Percentiles rank a stretch among this genome's conserved stretches.
Conservation (phyloP, 2,113 vertebrate genomes). For the Epinephelus moara region DNA sequence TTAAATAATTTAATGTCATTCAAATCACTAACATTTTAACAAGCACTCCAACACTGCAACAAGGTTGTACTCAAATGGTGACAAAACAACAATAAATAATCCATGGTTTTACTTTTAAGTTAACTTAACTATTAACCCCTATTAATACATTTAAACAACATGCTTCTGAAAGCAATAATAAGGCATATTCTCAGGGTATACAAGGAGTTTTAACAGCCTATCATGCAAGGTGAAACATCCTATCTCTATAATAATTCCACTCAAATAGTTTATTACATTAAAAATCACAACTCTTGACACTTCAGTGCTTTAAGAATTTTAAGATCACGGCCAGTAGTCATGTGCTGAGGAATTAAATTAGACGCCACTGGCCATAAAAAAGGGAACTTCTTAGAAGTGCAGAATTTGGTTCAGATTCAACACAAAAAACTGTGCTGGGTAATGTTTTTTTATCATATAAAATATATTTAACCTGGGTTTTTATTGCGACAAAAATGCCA, state of each 20-base stretch:
- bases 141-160: constrained; percentile 56
- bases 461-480: not conserved
- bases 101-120: constrained; percentile 45
- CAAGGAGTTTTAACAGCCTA: constrained; percentile 17
- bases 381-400: constrained; percentile 22
- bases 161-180: constrained; percentile 49
- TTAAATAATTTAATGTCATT: constrained; percentile 79
- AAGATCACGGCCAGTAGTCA: not conserved
- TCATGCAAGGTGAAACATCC: constrained; percentile 62
- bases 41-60: constrained; percentile 73
- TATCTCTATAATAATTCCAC: constrained; percentile 54
- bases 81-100: constrained; percentile 79
- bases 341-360: not conserved
- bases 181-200: constrained; percentile 17
- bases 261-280: constrained; percentile 28
- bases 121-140: constrained; percentile 35
- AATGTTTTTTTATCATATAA: constrained; percentile 8
- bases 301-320: constrained; percentile 33
- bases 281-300: constrained; percentile 35
- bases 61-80: constrained; percentile 68
- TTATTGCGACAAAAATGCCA: not conserved
- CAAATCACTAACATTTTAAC: constrained; percentile 65
- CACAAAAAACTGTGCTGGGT: constrained; percentile 19
- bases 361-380: constrained; percentile 3
- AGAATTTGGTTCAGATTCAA: constrained; percentile 10